These are phyloP conservation scores for Cantharis rufa DNA, from an alignment of 2,888 invertebrate species.

Conservation along the genomic window DNA sequence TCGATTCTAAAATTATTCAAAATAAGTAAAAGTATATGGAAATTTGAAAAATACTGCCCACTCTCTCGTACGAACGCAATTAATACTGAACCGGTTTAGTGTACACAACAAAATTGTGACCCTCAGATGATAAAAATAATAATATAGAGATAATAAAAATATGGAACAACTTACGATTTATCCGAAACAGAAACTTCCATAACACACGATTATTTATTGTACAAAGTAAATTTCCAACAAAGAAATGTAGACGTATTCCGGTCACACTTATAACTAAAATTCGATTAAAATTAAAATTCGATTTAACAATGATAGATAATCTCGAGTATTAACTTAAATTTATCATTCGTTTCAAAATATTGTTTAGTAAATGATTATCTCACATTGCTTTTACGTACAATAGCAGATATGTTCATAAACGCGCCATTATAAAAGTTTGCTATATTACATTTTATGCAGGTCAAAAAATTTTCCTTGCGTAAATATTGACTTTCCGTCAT, in stretches of 20 bases:
- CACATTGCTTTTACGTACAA: not conserved
- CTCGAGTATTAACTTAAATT: not conserved
- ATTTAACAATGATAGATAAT: not conserved
- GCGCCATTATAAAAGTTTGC: not conserved
- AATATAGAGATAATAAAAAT: slow-evolving; percentile 3
- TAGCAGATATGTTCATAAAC: not conserved
- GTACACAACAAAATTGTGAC: not conserved
- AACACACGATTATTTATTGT: not conserved
- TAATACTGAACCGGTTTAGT: not conserved
- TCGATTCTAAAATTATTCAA: slow-evolving; percentile 31
- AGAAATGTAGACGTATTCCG: not conserved
- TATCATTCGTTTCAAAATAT: not conserved
- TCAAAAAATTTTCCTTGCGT: not conserved
- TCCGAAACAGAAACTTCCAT: not conserved
- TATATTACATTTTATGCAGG: not conserved
- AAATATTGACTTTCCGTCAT: not conserved
- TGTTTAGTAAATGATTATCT: not conserved
- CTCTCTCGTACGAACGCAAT: not conserved
- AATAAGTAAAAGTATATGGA: not conserved
- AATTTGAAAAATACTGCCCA: not conserved
- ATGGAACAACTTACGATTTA: not conserved
- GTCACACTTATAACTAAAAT: not conserved
- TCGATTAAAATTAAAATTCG: not conserved
- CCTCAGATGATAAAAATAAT: not conserved
- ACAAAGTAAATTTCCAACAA: not conserved